Conservation (phyloP, 1,140 invertebrate species). For the Manduca sexta region DNA sequence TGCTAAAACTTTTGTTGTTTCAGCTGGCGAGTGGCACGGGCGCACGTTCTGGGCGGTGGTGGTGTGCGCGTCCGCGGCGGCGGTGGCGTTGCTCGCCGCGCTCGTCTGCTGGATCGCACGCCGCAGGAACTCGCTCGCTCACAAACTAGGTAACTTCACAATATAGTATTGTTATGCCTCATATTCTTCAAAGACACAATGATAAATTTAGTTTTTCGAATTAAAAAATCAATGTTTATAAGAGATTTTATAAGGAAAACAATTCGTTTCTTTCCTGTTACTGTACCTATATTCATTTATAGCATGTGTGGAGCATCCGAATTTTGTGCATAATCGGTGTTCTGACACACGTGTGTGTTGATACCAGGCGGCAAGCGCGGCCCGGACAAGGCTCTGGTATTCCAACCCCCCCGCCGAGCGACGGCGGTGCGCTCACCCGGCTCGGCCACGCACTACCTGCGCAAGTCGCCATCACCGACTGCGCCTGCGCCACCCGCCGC, state of each 20-base stretch:
- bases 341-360: too few species aligned
- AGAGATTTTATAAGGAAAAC: too few species aligned
- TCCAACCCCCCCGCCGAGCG: slow-evolving; percentile 74
- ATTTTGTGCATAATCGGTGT: too few species aligned
- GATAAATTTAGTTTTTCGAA: too few species aligned
- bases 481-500: slow-evolving; percentile 74
- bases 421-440: slow-evolving; percentile 77
- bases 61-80: slow-evolving; percentile 29
- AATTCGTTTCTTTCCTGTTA: too few species aligned
- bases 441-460: slow-evolving; percentile 84
- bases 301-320: too few species aligned
- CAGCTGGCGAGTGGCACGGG: slow-evolving; percentile 48
- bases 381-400: slow-evolving; percentile 71
- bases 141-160: slow-evolving; percentile 63
- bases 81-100: slow-evolving; percentile 28
- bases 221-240: too few species aligned
- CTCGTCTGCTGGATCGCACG: slow-evolving; percentile 52
- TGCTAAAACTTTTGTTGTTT: slow-evolving; percentile 13
- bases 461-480: slow-evolving; percentile 91
- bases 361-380: slow-evolving; percentile 56
- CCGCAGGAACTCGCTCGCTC: slow-evolving; percentile 37
- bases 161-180: too few species aligned
- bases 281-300: too few species aligned
- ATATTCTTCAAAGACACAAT: too few species aligned
- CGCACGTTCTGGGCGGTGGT: slow-evolving; percentile 45